Conservation (phyloP, 2,113 vertebrate genomes). For the Pteronura brasiliensis region DNA sequence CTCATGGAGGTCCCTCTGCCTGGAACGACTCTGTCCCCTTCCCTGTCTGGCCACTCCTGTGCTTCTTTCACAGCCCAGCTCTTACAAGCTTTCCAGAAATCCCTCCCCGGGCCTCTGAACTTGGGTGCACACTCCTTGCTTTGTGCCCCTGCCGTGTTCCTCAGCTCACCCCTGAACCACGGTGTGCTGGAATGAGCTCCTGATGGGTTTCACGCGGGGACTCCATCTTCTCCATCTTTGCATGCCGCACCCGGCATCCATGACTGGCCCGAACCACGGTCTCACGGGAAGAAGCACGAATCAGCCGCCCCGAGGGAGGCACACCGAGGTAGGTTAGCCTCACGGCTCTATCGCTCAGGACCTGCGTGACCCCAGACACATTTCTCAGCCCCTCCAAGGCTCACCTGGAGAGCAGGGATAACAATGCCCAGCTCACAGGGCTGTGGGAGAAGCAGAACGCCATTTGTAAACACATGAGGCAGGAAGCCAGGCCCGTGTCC, state of each 20-base stretch:
- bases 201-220: neutral
- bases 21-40: neutral
- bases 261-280: neutral
- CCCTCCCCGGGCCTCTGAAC: neutral
- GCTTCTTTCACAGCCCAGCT: neutral
- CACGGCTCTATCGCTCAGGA: neutral
- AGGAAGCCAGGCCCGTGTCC: neutral
- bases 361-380: neutral
- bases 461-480: neutral
- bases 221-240: neutral
- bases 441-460: neutral
- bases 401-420: neutral
- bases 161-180: neutral
- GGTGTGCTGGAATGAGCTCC: neutral
- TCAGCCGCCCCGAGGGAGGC: neutral
- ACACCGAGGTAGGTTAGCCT: rapidly evolving
- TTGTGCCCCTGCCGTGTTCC: no score
- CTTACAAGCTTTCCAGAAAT: neutral
- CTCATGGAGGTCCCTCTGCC: no score
- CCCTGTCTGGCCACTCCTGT: neutral
- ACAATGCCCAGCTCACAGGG: no score
- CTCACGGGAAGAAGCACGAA: neutral
- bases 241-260: neutral
- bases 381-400: neutral
- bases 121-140: neutral